Base-by-base conservation (phyloP, 2,797 vertebrate species). In the Etheostoma nigrum region DNA sequence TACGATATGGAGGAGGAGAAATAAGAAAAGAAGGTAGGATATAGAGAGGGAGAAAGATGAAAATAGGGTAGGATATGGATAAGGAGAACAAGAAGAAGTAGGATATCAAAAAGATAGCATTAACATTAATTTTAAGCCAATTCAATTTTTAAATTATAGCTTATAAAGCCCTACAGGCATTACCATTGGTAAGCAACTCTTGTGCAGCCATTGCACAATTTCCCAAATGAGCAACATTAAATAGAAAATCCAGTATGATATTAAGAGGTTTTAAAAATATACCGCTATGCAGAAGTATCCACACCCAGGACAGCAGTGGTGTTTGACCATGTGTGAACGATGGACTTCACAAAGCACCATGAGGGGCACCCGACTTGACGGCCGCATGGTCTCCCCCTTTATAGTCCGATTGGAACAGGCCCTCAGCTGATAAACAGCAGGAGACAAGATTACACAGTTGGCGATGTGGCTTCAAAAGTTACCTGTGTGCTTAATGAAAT, bases 281-380 rank as follows among this genome's bases (percentile, higher is more conserved):
- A 98, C 97, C 12, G 95, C 95, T 0, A 97, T 94, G 81, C 97
- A 98, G 95, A 98, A 98, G 93, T 96, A 97, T 48, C 97, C 97
- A 12, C 97, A 98, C 33, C 97, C 97, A 0, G 97, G 97, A 72
- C 97, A 99, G 92, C 97, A 98, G 93, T 98, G 97, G 85, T 98
- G 97, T 65, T 97, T 97, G 71, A 98, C 97, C 97, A 98, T 98
- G 88, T 97, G 95, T 40, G 96, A 95, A 0, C 97, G 97, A 85
- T 98, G 97, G 30, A 88, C 89, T 33, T 98, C 97, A 64, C 97
- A 98, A 42, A 99, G 95, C 23, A 99, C 95, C 97, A 98, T 97
- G 45, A 98, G 96, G 0, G 96, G 90, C n/a, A 98, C 97, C 0
- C 96, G 95, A 64, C 97, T 98, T 3, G 97, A 97, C 0, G 97